Base-by-base conservation (phyloP, 1,140 invertebrate species). In the Phymorhynchus buccinoides region DNA sequence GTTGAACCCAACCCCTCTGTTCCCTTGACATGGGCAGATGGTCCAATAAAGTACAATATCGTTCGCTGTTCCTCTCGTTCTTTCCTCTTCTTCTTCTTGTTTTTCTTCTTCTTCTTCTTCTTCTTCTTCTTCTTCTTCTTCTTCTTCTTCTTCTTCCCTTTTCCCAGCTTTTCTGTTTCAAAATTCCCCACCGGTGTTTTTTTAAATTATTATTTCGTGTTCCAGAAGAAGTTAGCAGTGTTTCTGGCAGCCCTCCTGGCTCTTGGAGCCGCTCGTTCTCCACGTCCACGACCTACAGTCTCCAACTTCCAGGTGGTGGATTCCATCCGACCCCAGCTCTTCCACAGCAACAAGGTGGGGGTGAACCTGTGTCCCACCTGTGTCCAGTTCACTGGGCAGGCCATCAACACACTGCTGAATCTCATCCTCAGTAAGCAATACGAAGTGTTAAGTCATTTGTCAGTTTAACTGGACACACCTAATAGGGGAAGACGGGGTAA, bases 371-470 rank as follows among this genome's bases (percentile, higher is more conserved):
- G 92, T 41, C 87, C 88, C 66, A 85, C 88, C 22, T 92, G 92
- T 81, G 84, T 92, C 32, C 75, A 90, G 48, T 91, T 92, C 80
- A 88, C 89, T 62, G 89, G 83, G 9, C 85, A 92, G 83, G 88
- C 88, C 48, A 86, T 92, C 32, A 86, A 92, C 78, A 66, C 41
- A 18, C 88, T 92, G 42, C 87, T 92, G 0, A 90, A 92, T 80
- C 85, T 91, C 18, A 89, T 92, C 41, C 89, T 92, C 7, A 89
- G 91, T 92, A 87, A 84, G 42, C 75, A 14, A 35, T 75, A 37
- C 4, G 78, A 30, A 27, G 12, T 44, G 48, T 80, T n/a, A n/a
- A n/a, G n/a, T n/a, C n/a, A n/a, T n/a, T n/a, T n/a, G n/a, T n/a
- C n/a, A n/a, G n/a, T n/a, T n/a, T n/a, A n/a, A n/a, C n/a, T n/a